Conservation (phyloP, 2,888 invertebrate genomes). For the Criorhina ranunculi region DNA sequence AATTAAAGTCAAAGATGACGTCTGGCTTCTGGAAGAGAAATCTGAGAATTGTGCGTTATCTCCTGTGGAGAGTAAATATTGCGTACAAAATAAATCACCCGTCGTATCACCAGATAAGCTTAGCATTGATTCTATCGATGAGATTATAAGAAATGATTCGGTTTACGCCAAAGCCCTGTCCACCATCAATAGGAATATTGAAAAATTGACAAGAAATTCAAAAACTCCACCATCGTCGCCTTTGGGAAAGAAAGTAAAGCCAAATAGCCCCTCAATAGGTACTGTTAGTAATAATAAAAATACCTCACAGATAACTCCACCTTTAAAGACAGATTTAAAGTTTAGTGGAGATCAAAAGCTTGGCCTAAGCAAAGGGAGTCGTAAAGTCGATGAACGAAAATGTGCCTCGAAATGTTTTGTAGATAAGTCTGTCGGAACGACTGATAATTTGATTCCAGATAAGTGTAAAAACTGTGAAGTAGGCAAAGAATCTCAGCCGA, state of each 20-base stretch:
- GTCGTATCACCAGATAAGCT: conserved; percentile 75
- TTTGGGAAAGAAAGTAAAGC: background rate
- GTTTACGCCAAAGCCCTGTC: conserved; percentile 80
- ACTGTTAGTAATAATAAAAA: background rate
- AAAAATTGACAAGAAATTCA: conserved; percentile 75
- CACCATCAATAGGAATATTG: conserved; percentile 80
- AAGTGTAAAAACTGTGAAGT: conserved; percentile 16
- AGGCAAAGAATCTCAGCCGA: background rate
- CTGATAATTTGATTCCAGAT: background rate
- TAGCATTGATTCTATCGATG: conserved; percentile 80
- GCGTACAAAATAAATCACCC: conserved; percentile 1
- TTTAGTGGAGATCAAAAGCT: background rate
- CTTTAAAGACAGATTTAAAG: background rate
- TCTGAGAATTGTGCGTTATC: conserved; percentile 16
- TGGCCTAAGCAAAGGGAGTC: background rate
- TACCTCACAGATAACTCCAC: background rate
- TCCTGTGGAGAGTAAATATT: conserved; percentile 38
- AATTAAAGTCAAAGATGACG: background rate
- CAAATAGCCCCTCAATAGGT: background rate
- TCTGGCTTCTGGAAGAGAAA: conserved; percentile 35
- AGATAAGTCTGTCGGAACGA: conserved; percentile 32
- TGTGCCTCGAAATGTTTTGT: background rate
- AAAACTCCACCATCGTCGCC: conserved; percentile 14
- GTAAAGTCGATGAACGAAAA: background rate
- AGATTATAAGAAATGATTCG: conserved; percentile 78